These are phyloP conservation scores for Drosophila setifemur DNA, from an alignment of 1,140 invertebrate genomes.

Conservation along the genomic window DNA sequence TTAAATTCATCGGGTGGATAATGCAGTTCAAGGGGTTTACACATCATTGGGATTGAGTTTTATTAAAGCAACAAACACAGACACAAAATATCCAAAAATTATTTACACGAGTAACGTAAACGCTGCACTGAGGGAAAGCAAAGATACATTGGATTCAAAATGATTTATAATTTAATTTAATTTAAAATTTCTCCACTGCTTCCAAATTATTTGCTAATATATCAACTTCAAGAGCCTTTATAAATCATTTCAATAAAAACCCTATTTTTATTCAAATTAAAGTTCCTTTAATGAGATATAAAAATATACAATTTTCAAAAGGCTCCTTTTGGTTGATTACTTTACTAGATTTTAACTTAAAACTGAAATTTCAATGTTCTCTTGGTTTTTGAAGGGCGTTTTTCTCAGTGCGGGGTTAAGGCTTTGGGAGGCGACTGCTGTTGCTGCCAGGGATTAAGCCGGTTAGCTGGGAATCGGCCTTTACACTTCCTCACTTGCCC, in stretches of 20 bases:
- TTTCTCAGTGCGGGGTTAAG: background rate
- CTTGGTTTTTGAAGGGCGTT: background rate
- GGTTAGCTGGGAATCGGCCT: slow-evolving; percentile 5
- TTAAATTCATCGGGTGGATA: background rate
- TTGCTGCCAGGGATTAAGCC: background rate
- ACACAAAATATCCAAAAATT: slow-evolving; percentile 31
- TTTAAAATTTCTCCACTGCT: too few species aligned
- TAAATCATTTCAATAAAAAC: too few species aligned
- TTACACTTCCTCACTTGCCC: slow-evolving; percentile 44
- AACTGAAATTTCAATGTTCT: too few species aligned
- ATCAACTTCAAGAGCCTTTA: too few species aligned
- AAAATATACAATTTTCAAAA: too few species aligned
- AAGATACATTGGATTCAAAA: too few species aligned
- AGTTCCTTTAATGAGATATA: too few species aligned
- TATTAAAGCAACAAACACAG: slow-evolving; percentile 41
- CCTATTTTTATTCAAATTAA: too few species aligned
- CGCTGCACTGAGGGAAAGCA: background rate
- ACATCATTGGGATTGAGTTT: slow-evolving; percentile 16
- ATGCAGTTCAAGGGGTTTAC: background rate
- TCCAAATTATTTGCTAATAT: too few species aligned
- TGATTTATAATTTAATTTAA: too few species aligned
- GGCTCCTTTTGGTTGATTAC: too few species aligned
- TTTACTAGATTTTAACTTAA: background rate
- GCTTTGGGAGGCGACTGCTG: background rate
- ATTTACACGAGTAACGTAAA: slow-evolving; percentile 14